Conservation (phyloP, 2,113 vertebrate genomes). For the Mesocricetus auratus region DNA sequence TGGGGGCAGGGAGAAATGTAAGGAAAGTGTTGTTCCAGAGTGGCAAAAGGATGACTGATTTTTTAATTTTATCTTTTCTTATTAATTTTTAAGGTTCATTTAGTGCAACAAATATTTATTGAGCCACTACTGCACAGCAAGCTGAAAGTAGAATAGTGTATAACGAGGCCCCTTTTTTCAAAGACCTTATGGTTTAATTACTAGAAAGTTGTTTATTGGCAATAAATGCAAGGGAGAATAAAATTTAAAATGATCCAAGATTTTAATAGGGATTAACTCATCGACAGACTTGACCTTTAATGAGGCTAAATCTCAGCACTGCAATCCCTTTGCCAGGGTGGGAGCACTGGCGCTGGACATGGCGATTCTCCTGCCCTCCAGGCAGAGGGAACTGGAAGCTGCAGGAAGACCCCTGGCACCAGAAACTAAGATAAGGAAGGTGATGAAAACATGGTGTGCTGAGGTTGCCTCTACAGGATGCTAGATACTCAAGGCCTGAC, state of each 20-base stretch:
- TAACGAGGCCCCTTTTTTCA: conserved; percentile 20
- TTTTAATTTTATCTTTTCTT: conserved; percentile 38
- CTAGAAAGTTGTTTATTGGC: conserved; percentile 13
- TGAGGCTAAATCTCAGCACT: not conserved
- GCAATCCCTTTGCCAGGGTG: not conserved
- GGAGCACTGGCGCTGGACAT: not conserved
- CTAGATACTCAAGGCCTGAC: not conserved
- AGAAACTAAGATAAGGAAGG: conserved; percentile 62
- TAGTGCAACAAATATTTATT: conserved; percentile 42
- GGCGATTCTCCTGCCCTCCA: conserved; percentile 30
- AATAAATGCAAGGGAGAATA: conserved; percentile 18
- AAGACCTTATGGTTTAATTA: conserved; percentile 24
- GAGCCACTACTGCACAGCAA: not conserved
- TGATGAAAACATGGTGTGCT: not conserved
- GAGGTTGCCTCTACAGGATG: not conserved
- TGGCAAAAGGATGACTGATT: not conserved
- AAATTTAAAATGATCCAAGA: conserved; percentile 26
- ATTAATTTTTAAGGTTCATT: conserved; percentile 32
- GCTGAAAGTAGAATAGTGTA: not conserved
- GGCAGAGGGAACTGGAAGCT: not conserved
- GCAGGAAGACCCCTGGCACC: conserved; percentile 53
- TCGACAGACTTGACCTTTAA: conserved; percentile 16
- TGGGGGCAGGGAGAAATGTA: not conserved
- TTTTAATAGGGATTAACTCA: conserved; percentile 54
- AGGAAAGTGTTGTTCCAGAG: not conserved